Conservation (phyloP, 92 coral and sea anemone genomes). For the Palythoa grandiflora region DNA sequence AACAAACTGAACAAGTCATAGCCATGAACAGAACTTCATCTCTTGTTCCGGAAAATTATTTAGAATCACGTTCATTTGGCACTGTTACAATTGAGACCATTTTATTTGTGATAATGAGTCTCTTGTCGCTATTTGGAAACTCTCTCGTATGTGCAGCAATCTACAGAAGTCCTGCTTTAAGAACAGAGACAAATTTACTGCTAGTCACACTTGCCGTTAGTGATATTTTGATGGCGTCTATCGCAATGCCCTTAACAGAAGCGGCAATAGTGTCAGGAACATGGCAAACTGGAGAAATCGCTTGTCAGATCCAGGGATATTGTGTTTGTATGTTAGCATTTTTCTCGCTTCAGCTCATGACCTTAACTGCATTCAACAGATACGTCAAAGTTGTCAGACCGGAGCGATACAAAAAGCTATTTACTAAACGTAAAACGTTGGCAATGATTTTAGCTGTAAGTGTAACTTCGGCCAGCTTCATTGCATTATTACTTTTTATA, state of each 20-base stretch:
- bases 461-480: slow-evolving; percentile 61
- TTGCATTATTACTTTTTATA: slow-evolving; percentile 64
- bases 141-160: slow-evolving; percentile 72
- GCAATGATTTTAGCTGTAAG: slow-evolving; percentile 60
- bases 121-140: slow-evolving; percentile 76
- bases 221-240: slow-evolving; percentile 73
- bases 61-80: slow-evolving; percentile 58
- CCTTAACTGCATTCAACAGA: slow-evolving; percentile 80
- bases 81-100: slow-evolving; percentile 59
- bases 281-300: slow-evolving; percentile 77
- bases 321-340: slow-evolving; percentile 72
- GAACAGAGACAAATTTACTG: slow-evolving; percentile 84
- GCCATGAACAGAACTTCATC: slow-evolving; percentile 30
- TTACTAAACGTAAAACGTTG: slow-evolving; percentile 70
- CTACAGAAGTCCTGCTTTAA: slow-evolving; percentile 67
- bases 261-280: slow-evolving; percentile 57
- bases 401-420: slow-evolving; percentile 63
- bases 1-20: background rate
- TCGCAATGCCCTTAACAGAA: slow-evolving; percentile 77
- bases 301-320: slow-evolving; percentile 87
- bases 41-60: slow-evolving; percentile 53
- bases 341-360: slow-evolving; percentile 82
- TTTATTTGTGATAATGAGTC: slow-evolving; percentile 51
- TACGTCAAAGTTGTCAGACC: slow-evolving; percentile 82
- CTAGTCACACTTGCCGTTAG: slow-evolving; percentile 76